A percentile compares a stretch with the other conserved stretches of the same genome.
Evolutionary conservation across 2,888 invertebrate genomes (phyloP).

Genomic region (Tribolium freemani): DNA sequence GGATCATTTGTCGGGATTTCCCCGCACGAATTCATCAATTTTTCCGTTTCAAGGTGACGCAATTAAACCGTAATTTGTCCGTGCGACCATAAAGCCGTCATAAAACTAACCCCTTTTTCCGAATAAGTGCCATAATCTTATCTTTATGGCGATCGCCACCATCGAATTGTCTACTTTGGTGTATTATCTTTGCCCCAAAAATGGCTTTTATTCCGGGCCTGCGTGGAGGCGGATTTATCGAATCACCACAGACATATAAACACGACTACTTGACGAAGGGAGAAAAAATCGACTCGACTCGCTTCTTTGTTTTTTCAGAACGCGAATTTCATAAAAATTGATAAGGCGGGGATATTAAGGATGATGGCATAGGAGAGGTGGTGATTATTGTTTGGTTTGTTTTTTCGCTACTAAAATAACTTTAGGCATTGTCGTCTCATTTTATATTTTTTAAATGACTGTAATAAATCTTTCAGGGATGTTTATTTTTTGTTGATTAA

Average conservation of each 20-base stretch:
- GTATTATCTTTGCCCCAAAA: conserved; percentile 12
- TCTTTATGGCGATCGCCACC: conserved; percentile 28
- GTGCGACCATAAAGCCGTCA: conserved; percentile 16
- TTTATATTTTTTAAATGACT: not conserved
- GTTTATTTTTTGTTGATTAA: not conserved
- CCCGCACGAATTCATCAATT: no score
- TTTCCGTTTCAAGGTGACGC: conserved; percentile 1
- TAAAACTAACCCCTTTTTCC: conserved; percentile 29
- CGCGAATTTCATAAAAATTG: conserved; percentile 7
- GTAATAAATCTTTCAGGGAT: not conserved
- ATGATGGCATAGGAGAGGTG: not conserved
- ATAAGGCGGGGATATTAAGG: conserved; percentile 10
- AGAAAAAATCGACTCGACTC: not conserved
- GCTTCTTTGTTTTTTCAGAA: not conserved
- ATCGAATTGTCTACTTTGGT: conserved; percentile 23
- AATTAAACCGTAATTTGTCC: conserved; percentile 28
- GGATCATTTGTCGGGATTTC: conserved; percentile 39
- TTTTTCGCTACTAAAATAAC: not conserved
- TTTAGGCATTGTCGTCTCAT: not conserved
- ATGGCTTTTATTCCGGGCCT: conserved; percentile 19
- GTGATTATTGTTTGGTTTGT: not conserved
- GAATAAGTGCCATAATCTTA: conserved; percentile 21
- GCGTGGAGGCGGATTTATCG: conserved; percentile 21
- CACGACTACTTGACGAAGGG: not conserved
- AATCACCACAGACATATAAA: conserved; percentile 1